Evolutionary conservation across 2,888 invertebrate genomes (phyloP), one percentile per base, ranked within the genome.

Genomic region (Byasa hedistus): DNA sequence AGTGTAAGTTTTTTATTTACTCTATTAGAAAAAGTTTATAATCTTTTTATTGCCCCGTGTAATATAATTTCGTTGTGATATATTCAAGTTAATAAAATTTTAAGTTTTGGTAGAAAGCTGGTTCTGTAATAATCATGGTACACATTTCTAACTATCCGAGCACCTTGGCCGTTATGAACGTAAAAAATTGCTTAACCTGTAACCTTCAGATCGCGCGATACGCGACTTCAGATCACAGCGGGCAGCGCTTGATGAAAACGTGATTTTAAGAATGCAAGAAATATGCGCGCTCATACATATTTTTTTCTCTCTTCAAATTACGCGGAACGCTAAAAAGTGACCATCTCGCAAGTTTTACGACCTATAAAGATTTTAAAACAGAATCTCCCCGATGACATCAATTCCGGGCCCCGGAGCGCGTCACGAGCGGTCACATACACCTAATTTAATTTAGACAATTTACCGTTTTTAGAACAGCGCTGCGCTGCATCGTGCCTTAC

Each of bases 391-490:
- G 72, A 72, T 73, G 72, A 75, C 74, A 73, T 75, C 73, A 77
- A 74, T 73, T 70, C 61, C 66, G 65, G 72, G 70, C 69, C 52
- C 12, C 51, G n/a, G 51, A 51, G 21, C 73, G 69, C 70, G 77
- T 79, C 79, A 78, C 81, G 79, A 78, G 72, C 77, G 81, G 79
- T 75, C 79, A 76, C 76, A 79, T 80, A 81, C 80, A 80, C 76
- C 79, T 79, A 79, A 81, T 84, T 86, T 85, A 85, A 86, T 86
- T 86, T 84, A 84, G 82, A 81, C 76, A 78, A 81, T 85, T 82
- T 85, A 85, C 85, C 83, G 86, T 86, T 86, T 82, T 80, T 78
- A 78, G 80, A 73, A 71, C 61, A 70, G 69, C 69, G 69, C 68
- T 71, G 48, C 48, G 48, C 48, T 48, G 48, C 48, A n/a, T 76